Conservation (phyloP, 2,113 vertebrate species). For the Shinisaurus crocodilurus region DNA sequence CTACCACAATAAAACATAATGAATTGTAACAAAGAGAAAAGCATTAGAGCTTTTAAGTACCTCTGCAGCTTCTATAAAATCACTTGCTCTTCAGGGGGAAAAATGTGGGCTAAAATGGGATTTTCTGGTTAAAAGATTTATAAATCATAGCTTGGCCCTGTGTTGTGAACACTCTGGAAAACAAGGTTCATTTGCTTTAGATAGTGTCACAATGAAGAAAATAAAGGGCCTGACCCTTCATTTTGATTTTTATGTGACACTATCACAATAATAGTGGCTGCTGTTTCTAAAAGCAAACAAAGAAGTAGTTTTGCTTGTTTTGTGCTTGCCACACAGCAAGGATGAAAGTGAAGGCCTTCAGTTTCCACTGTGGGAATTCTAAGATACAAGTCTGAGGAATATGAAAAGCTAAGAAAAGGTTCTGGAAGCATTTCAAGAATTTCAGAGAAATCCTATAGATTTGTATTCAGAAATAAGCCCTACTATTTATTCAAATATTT, state of each 20-base stretch:
- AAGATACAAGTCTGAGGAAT: not conserved
- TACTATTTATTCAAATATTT: not conserved
- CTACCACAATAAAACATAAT: slow-evolving; percentile 40
- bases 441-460: not conserved
- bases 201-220: not conserved
- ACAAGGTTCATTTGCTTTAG: not conserved
- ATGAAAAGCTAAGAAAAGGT: not conserved
- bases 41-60: not conserved
- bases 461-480: not conserved
- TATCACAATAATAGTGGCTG: not conserved
- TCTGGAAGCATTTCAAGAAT: not conserved
- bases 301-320: not conserved
- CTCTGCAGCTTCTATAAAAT: slow-evolving; percentile 15
- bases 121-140: slow-evolving; percentile 16
- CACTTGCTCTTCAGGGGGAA: not conserved
- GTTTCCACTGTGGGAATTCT: not conserved
- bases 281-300: not conserved
- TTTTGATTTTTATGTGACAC: not conserved
- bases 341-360: not conserved
- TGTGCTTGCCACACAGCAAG: not conserved
- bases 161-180: not conserved
- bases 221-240: not conserved
- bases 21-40: slow-evolving; percentile 14
- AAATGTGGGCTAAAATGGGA: not conserved
- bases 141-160: slow-evolving; percentile 15